Evolutionary conservation across 2,888 invertebrate species (phyloP).

Genomic region (Leistus spinibarbis): DNA sequence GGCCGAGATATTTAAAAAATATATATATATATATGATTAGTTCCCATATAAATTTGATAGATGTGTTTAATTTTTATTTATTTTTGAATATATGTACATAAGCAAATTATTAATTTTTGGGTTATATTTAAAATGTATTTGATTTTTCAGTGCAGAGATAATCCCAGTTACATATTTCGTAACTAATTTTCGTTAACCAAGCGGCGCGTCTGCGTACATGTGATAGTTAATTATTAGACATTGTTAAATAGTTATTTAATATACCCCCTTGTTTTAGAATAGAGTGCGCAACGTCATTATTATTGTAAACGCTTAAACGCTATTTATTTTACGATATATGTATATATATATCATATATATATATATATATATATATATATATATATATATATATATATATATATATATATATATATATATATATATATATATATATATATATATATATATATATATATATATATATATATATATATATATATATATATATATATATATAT

Average conservation of each 20-base stretch:
- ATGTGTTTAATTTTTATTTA: no score
- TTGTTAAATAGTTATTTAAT: slow-evolving; percentile 35
- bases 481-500: no score
- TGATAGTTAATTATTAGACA: slow-evolving; percentile 36
- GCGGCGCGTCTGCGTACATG: slow-evolving; percentile 13
- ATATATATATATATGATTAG: no score
- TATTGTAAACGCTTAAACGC: slow-evolving; percentile 22
- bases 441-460: no score
- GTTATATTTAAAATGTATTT: neutral
- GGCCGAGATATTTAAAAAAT: no score
- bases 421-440: no score
- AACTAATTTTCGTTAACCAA: neutral
- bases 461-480: no score
- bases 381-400: no score
- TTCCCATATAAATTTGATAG: no score
- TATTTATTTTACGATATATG: neutral
- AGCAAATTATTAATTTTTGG: neutral
- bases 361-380: no score
- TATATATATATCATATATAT: no score
- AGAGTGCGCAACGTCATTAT: slow-evolving; percentile 20
- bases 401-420: no score
- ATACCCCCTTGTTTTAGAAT: slow-evolving; percentile 34
- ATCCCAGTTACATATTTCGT: neutral
- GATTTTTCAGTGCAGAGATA: neutral
- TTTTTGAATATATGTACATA: neutral